Conservation (phyloP, 2,888 invertebrate species). For the Lithosia quadra region DNA sequence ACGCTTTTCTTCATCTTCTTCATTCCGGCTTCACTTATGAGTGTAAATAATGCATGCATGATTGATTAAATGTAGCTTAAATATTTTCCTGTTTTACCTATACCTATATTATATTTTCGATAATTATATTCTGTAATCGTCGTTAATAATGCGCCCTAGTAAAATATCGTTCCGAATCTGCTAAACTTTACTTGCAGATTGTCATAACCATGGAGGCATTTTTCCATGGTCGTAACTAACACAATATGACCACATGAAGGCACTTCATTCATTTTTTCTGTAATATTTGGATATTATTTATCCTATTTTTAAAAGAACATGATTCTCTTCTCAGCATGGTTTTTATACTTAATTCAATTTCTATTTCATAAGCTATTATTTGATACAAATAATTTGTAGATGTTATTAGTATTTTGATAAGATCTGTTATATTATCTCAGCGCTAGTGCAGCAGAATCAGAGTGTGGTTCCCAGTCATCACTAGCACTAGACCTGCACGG, state of each 20-base stretch:
- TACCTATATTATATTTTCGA: background rate
- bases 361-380: background rate
- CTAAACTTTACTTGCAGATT: background rate
- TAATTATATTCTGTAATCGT: background rate
- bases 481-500: slow-evolving; percentile 92
- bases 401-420: background rate
- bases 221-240: no score
- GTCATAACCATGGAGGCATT: no score
- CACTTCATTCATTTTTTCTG: background rate
- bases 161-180: background rate
- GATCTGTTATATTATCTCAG: slow-evolving; percentile 49
- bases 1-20: slow-evolving; percentile 36
- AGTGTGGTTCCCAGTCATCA: slow-evolving; percentile 89
- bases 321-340: background rate
- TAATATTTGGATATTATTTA: background rate
- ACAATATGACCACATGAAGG: no score
- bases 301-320: background rate
- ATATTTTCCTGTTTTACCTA: background rate
- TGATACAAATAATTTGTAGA: background rate
- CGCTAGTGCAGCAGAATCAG: slow-evolving; percentile 81
- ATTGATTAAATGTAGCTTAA: slow-evolving; percentile 1
- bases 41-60: background rate
- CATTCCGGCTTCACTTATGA: slow-evolving; percentile 25
- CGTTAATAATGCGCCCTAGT: background rate
- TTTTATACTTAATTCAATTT: background rate